These are phyloP conservation scores for Chamaetylas fuelleborni DNA, from an alignment of 2,113 vertebrate species.

Conservation along the genomic window DNA sequence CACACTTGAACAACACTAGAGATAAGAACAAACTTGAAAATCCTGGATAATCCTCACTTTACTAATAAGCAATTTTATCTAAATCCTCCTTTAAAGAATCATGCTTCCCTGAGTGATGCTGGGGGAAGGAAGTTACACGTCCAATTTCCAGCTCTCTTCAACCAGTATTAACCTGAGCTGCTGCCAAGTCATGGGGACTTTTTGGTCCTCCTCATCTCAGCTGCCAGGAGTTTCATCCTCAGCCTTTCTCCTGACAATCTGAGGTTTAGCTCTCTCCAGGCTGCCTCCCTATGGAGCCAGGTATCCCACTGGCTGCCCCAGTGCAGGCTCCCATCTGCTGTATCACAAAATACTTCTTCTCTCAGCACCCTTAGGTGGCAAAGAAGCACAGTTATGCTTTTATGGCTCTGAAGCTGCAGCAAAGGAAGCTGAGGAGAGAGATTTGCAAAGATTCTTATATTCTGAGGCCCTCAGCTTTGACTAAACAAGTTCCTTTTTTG, in stretches of 20 bases:
- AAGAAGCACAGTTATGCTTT: background rate
- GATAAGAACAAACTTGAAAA: conserved; percentile 74
- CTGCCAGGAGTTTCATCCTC: background rate
- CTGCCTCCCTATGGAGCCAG: background rate
- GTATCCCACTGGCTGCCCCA: background rate
- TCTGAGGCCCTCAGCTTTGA: background rate
- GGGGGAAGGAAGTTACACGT: conserved; percentile 25
- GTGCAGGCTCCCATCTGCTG: background rate
- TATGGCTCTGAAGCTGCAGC: background rate
- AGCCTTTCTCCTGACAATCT: background rate
- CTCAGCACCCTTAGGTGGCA: background rate
- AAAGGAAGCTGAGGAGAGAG: background rate
- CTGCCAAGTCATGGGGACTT: background rate
- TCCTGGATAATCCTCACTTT: conserved; percentile 72
- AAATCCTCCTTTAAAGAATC: conserved; percentile 66
- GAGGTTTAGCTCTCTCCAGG: background rate
- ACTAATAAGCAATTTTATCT: conserved; percentile 73
- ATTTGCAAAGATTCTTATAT: background rate
- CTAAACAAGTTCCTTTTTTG: background rate
- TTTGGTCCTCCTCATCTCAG: background rate
- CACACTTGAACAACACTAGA: conserved; percentile 36
- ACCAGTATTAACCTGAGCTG: background rate
- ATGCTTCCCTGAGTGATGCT: conserved; percentile 29
- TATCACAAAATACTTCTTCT: background rate
- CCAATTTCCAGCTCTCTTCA: conserved; percentile 41